Conservation (phyloP, 2,113 vertebrate genomes). For the Cyprinodon variegatus region DNA sequence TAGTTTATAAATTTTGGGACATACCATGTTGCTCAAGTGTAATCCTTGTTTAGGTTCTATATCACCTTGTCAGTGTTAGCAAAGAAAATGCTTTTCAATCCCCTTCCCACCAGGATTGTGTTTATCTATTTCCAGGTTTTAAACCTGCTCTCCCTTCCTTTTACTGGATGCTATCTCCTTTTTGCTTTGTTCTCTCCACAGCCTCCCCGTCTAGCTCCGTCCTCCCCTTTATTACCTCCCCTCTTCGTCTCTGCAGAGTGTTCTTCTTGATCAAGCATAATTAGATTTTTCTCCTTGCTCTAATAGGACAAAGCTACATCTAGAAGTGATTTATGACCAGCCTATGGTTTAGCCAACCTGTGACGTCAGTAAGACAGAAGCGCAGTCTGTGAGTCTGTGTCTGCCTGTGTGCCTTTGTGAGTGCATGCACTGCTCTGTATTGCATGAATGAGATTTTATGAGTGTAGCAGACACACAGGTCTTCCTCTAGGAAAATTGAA, state of each 20-base stretch:
- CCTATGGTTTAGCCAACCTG: slow-evolving; percentile 53
- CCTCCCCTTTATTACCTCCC: slow-evolving; percentile 69
- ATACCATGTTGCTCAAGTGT: not conserved
- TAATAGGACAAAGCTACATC: slow-evolving; percentile 77
- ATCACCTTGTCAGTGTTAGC: not conserved
- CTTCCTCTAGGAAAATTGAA: slow-evolving; percentile 58
- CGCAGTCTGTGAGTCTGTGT: slow-evolving; percentile 24
- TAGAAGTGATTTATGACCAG: slow-evolving; percentile 79
- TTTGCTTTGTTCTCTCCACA: slow-evolving; percentile 51
- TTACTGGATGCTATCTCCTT: slow-evolving; percentile 35
- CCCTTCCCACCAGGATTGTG: slow-evolving; percentile 1
- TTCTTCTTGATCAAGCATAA: slow-evolving; percentile 79
- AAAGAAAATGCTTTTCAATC: not conserved
- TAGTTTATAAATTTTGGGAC: not conserved
- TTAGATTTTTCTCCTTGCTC: slow-evolving; percentile 81
- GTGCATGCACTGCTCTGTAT: slow-evolving; percentile 32
- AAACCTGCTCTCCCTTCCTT: slow-evolving; percentile 38
- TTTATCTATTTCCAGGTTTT: slow-evolving; percentile 19
- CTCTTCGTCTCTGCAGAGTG: slow-evolving; percentile 69
- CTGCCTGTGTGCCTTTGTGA: slow-evolving; percentile 19
- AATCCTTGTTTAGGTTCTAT: not conserved
- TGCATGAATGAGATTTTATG: slow-evolving; percentile 39
- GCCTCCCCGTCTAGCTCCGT: slow-evolving; percentile 54
- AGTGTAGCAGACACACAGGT: slow-evolving; percentile 49
- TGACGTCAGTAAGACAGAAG: slow-evolving; percentile 60